Conservation (phyloP, 1,140 invertebrate genomes). For the Cyrtorhinus lividipennis region DNA sequence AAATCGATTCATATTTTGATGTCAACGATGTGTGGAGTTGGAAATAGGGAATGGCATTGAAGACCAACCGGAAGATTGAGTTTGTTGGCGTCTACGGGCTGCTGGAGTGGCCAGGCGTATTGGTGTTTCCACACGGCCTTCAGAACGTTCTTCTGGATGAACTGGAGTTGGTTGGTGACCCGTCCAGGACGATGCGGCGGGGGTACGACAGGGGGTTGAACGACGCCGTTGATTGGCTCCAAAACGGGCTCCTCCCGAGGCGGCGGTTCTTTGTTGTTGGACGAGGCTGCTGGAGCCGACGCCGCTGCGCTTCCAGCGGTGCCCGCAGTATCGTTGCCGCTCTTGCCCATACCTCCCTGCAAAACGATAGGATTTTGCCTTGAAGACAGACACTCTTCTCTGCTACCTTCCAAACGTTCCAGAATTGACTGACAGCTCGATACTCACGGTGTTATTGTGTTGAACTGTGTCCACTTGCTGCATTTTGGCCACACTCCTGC, state of each 20-base stretch:
- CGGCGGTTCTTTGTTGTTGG: slow-evolving; percentile 36
- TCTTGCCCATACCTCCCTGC: slow-evolving; percentile 14
- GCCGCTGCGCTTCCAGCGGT: neutral
- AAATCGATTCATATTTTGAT: no score
- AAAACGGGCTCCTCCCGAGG: slow-evolving; percentile 50
- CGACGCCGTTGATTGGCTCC: slow-evolving; percentile 68
- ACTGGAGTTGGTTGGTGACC: slow-evolving; percentile 88
- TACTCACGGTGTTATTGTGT: slow-evolving; percentile 25
- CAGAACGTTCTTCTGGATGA: slow-evolving; percentile 83
- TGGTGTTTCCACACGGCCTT: slow-evolving; percentile 96
- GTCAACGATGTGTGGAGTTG: no score
- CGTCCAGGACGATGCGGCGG: slow-evolving; percentile 64
- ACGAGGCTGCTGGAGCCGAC: neutral
- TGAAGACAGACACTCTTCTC: no score
- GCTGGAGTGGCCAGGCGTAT: slow-evolving; percentile 96
- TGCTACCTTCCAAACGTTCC: no score
- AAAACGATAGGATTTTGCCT: neutral
- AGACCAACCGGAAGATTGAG: slow-evolving; percentile 84
- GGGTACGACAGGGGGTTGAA: slow-evolving; percentile 62
- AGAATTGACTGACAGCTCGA: no score
- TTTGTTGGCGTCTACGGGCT: slow-evolving; percentile 91
- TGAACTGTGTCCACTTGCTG: slow-evolving; percentile 24
- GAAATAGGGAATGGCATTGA: no score
- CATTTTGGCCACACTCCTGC: slow-evolving; percentile 25
- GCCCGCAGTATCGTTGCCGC: slow-evolving; percentile 10